Evolutionary conservation across 2,888 invertebrate genomes (phyloP).

Genomic region (Xestia sexstrigata): DNA sequence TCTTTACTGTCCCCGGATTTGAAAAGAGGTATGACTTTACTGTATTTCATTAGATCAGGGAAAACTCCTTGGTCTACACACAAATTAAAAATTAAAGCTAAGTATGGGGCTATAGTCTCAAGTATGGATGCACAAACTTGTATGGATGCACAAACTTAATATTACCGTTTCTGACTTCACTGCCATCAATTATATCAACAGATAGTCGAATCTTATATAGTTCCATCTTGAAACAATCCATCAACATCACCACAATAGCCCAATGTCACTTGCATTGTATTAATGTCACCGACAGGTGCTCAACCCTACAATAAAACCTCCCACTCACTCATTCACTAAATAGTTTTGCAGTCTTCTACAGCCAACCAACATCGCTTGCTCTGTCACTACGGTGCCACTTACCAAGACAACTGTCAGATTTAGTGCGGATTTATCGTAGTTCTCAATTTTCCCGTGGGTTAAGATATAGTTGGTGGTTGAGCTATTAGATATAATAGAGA

Average conservation of each 20-base stretch:
- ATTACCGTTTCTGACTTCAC: not conserved
- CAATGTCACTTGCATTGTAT: conserved; percentile 33
- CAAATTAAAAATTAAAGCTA: too few relatives aligned
- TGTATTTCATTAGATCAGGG: too few relatives aligned
- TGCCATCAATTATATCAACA: not conserved
- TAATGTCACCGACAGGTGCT: conserved; percentile 29
- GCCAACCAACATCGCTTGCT: conserved; percentile 7
- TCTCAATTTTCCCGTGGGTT: not conserved
- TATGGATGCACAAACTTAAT: too few relatives aligned
- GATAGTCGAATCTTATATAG: not conserved
- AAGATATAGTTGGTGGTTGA: not conserved
- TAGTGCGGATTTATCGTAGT: not conserved
- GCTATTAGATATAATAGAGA: conserved; percentile 47
- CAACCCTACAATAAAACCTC: conserved; percentile 36
- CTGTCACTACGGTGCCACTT: not conserved
- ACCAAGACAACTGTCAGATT: not conserved
- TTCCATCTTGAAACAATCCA: conserved; percentile 15
- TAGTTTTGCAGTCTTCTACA: conserved; percentile 41
- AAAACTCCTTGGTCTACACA: too few relatives aligned
- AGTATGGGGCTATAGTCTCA: too few relatives aligned
- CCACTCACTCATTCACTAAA: conserved; percentile 37
- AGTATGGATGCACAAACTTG: too few relatives aligned
- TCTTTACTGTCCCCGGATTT: too few relatives aligned
- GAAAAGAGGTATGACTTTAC: too few relatives aligned
- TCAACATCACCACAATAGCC: conserved; percentile 32